Percentiles rank a stretch among this genome's conserved stretches.
phyloP scores from a whole-genome alignment of 2,888 invertebrate species.

The Brenthis hecate region DNA sequence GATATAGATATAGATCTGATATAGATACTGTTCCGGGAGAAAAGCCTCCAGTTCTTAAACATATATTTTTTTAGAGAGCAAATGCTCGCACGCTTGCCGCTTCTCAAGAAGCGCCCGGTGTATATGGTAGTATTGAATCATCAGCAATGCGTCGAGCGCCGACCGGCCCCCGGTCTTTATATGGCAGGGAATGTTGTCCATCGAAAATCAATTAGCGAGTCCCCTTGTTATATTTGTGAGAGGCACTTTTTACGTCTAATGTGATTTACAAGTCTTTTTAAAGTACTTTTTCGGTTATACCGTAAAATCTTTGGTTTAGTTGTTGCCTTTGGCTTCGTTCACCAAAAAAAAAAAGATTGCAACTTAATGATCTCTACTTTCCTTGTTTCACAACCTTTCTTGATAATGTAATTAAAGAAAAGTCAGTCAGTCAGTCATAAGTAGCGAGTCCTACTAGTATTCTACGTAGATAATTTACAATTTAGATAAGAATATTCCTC shows the following conservation, averaged over 20 bases:
- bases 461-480: no score
- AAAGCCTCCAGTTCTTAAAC: not conserved
- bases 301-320: not conserved
- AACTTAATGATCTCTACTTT: no score
- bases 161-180: conserved; percentile 27
- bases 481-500: no score
- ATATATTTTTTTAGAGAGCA: not conserved
- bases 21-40: not conserved
- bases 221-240: conserved; percentile 18
- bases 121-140: conserved; percentile 35
- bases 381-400: no score
- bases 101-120: conserved; percentile 17
- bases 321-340: not conserved
- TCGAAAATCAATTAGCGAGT: conserved; percentile 43
- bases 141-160: conserved; percentile 25
- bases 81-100: not conserved
- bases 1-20: no score
- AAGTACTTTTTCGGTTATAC: not conserved
- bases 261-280: conserved; percentile 14
- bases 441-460: no score
- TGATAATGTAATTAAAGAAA: not conserved
- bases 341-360: no score
- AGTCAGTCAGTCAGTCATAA: no score
- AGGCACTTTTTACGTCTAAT: conserved; percentile 7
- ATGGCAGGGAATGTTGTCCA: conserved; percentile 42